A percentile compares a stretch with the other conserved stretches of the same genome.
These are phyloP conservation scores for Cryptomyrus ogoouensis DNA, from an alignment of 2,113 vertebrate genomes.

Conservation along the genomic window DNA sequence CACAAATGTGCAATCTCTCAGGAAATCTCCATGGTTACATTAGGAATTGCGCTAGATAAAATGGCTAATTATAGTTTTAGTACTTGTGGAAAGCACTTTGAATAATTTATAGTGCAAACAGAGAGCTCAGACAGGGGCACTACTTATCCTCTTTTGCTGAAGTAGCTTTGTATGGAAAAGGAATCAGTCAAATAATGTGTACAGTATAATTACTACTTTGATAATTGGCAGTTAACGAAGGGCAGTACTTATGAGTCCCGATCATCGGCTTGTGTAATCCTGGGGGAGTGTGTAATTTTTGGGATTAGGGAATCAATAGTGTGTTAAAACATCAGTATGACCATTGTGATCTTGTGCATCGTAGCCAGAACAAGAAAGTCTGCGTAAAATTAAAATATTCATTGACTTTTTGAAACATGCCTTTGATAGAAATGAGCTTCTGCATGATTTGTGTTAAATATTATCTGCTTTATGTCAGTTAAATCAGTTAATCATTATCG, in stretches of 20 bases:
- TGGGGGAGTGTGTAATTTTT: not conserved
- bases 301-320: not conserved
- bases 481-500: not conserved
- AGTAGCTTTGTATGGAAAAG: not conserved
- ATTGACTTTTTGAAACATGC: not conserved
- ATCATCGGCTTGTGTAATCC: not conserved
- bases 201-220: not conserved
- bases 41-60: not conserved
- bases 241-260: not conserved
- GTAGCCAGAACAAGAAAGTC: not conserved
- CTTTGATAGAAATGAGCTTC: not conserved
- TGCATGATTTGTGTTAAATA: not conserved
- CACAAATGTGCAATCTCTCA: not conserved
- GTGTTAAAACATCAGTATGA: not conserved
- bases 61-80: constrained; percentile 5
- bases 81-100: constrained; percentile 1
- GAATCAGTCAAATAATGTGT: not conserved
- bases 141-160: not conserved
- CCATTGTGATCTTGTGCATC: not conserved
- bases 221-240: not conserved
- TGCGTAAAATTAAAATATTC: not conserved
- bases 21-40: constrained; percentile 7
- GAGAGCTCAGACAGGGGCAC: not conserved
- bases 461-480: not conserved
- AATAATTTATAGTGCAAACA: constrained; percentile 6